Evolutionary conservation across 2,797 vertebrate species (phyloP), one percentile per base, ranked within the genome.

Genomic region (Otolemur crassicaudatus): DNA sequence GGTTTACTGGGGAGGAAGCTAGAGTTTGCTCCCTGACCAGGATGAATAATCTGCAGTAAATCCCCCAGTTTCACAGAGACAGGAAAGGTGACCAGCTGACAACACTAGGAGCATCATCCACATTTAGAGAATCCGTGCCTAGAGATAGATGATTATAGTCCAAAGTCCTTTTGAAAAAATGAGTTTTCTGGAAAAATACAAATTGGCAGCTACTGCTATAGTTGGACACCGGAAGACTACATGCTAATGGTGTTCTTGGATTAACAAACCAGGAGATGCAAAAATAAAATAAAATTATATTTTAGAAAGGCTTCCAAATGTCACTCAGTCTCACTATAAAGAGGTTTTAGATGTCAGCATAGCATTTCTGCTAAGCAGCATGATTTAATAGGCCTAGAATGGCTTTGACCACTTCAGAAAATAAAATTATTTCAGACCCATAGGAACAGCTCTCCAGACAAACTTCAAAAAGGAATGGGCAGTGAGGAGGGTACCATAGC

Each of bases 1-100:
- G 77, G 89, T 94, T 95, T 73, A 94, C 92, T 94, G 34, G 40
- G 61, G 87, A 95, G 63, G 72, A 90, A 96, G 58, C 31, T 95
- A n/a, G 46, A 65, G 73, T 93, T 94, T 67, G 94, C 72, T 93
- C 90, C 65, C 76, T 96, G 19, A 88, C 70, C 83, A 91, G 86
- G 79, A 49, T 94, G 49, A 96, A 94, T 93, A 96, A 94, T 90
- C 53, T 92, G 27, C 34, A 61, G 34, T 92, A 94, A 95, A 96
- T 95, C 84, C 94, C 58, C 53, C n/a, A 88, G 63, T 88, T 96
- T 94, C 63, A 92, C 69, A 94, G n/a, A 25, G 43, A 94, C 73
- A 88, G 58, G 84, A 94, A 96, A 25, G 61, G 31, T 89, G 69
- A 91, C 61, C 63, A 89, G 37, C 46, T 87, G 90, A 81, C 65